phyloP scores from a whole-genome alignment of 2,888 invertebrate species.

The Rhagophthalmus giganteus region DNA sequence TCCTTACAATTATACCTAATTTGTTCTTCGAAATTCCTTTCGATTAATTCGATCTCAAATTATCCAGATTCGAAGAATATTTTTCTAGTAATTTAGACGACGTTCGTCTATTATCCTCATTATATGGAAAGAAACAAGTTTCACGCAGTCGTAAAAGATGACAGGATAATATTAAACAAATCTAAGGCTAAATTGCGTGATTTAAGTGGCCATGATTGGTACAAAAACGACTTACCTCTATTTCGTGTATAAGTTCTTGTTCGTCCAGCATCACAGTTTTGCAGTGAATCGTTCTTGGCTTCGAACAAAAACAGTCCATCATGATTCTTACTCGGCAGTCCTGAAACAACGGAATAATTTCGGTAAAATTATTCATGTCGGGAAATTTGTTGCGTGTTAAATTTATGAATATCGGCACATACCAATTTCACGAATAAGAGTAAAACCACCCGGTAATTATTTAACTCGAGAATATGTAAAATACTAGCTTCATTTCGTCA shows the following conservation, averaged over 20 bases:
- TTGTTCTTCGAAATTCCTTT: no score
- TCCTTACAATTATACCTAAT: no score
- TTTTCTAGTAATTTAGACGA: no score
- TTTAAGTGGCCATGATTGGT: conserved; percentile 2
- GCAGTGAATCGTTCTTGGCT: conserved; percentile 58
- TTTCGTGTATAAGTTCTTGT: conserved; percentile 85
- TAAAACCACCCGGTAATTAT: conserved; percentile 8
- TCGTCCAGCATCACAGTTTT: conserved; percentile 89
- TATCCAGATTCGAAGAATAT: no score
- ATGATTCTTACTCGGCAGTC: not conserved
- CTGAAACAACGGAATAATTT: conserved; percentile 8
- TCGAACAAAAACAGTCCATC: conserved; percentile 55
- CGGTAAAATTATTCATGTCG: conserved; percentile 1
- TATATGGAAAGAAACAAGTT: no score
- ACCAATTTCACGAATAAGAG: conserved; percentile 6
- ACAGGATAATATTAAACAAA: conserved; percentile 7
- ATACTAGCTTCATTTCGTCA: conserved; percentile 9
- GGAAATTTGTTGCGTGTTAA: conserved; percentile 9
- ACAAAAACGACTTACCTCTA: conserved; percentile 67
- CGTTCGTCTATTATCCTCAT: no score
- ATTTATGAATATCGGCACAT: conserved; percentile 3
- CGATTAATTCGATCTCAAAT: no score
- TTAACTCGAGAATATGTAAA: conserved; percentile 10
- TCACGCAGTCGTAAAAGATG: no score
- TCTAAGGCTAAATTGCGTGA: conserved; percentile 1